Base-by-base conservation (phyloP, 2,888 invertebrate genomes). In the Spilosoma lubricipeda region DNA sequence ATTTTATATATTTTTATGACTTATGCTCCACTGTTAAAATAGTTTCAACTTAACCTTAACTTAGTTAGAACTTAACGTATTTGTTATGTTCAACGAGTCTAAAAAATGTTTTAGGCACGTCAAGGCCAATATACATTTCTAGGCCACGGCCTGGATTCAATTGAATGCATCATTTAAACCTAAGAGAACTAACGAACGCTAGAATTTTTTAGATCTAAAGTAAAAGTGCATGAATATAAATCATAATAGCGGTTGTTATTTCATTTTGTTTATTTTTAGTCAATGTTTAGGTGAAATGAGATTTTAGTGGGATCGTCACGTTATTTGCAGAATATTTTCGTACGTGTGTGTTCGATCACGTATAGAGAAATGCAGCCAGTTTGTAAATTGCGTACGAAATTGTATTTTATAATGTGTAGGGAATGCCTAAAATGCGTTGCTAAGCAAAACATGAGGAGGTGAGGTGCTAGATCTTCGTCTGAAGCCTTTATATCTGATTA, bases 171-270 rank as follows among this genome's bases (percentile, higher is more conserved):
- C 66, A 80, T 81, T 73, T 83, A 84, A 84, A 87, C 85, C 88
- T 90, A 90, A 90, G 89, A 89, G 78, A 89, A 87, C 82, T 88
- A 89, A 89, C 86, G 88, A 91, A 90, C 91, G 94, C 93, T 94
- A 94, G 93, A 85, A 89, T 83, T 86, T 86, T 88, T 86, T 94
- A 93, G 93, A 81, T 94, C n/a, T n/a, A n/a, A n/a, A 93, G 92
- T 88, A 77, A 90, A 92, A 87, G 89, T 90, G 91, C 92, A 90
- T 92, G 90, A 88, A 74, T 89, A 75, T 89, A 87, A 63, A 88
- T 88, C 87, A 86, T 86, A 82, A 87, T 91, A 91, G 90, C 82
- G 77, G 86, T 89, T 89, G 89, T 91, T 92, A 84, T 82, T 88
- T 89, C 88, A 79, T 91, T 91, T 91, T 89, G 86, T 90, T 91